Evolutionary conservation across 2,113 vertebrate species (phyloP).

Genomic region (Clarias gariepinus): DNA sequence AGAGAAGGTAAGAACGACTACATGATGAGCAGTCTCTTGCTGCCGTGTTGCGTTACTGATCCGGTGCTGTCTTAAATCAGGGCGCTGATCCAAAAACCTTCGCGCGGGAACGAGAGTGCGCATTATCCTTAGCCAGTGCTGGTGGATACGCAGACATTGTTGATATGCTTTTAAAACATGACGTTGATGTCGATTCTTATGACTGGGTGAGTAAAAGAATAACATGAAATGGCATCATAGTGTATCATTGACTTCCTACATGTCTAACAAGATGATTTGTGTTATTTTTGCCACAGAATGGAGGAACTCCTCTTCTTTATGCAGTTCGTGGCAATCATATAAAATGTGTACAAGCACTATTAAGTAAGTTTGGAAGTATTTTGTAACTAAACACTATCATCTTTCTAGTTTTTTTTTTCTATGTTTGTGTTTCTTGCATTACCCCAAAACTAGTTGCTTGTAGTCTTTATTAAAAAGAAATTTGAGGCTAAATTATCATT

Average conservation of each 20-base stretch:
- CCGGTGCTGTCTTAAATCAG: conserved; percentile 62
- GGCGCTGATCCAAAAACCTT: conserved; percentile 85
- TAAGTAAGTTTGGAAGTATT: conserved; percentile 73
- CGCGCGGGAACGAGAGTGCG: conserved; percentile 87
- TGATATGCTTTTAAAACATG: conserved; percentile 77
- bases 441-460: not conserved
- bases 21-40: not conserved
- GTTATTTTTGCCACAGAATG: conserved; percentile 75
- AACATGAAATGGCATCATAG: not conserved
- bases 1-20: conserved; percentile 76
- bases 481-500: not conserved
- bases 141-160: conserved; percentile 92
- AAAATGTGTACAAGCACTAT: conserved; percentile 85
- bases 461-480: not conserved
- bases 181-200: conserved; percentile 89
- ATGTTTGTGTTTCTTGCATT: not conserved
- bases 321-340: conserved; percentile 92
- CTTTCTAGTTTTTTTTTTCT: not conserved
- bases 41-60: not conserved
- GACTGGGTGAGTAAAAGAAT: conserved; percentile 82
- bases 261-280: too few species aligned
- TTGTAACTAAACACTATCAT: not conserved
- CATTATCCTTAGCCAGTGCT: conserved; percentile 89
- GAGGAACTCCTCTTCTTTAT: conserved; percentile 92
- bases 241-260: not conserved